Evolutionary conservation across 2,888 invertebrate genomes (phyloP).

Genomic region (Ptychoptera contaminata): DNA sequence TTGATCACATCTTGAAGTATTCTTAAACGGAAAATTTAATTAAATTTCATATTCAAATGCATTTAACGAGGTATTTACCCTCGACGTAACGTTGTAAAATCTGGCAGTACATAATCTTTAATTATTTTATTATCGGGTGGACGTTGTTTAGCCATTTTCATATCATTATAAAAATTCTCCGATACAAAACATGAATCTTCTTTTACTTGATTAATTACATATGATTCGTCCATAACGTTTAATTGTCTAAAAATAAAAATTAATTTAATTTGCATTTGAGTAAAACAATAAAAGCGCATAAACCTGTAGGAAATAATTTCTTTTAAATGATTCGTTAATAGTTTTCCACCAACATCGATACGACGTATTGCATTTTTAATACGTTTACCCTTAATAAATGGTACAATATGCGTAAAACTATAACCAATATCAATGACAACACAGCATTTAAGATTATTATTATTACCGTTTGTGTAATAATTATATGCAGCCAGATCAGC

Average conservation of each 20-base stretch:
- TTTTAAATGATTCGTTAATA: slow-evolving; percentile 92
- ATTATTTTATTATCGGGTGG: slow-evolving; percentile 52
- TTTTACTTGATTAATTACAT: slow-evolving; percentile 95
- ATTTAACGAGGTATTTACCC: slow-evolving; percentile 39
- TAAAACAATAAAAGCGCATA: neutral
- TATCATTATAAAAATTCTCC: slow-evolving; percentile 62
- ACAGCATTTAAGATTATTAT: slow-evolving; percentile 38
- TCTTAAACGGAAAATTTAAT: too few relatives aligned
- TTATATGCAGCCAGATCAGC: slow-evolving; percentile 55
- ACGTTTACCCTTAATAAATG: slow-evolving; percentile 68
- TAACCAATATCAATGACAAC: slow-evolving; percentile 88
- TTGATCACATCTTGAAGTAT: slow-evolving; percentile 24
- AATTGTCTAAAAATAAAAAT: slow-evolving; percentile 45
- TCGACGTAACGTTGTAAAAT: slow-evolving; percentile 77
- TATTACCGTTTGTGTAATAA: slow-evolving; percentile 36
- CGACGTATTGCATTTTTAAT: slow-evolving; percentile 56
- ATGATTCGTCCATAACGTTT: slow-evolving; percentile 98
- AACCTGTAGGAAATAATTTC: slow-evolving; percentile 87
- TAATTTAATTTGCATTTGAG: too few relatives aligned
- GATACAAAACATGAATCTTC: slow-evolving; percentile 95
- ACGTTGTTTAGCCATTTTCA: slow-evolving; percentile 47
- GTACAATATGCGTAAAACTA: slow-evolving; percentile 88
- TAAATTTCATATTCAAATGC: too few relatives aligned
- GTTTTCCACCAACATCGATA: slow-evolving; percentile 92
- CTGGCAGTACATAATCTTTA: slow-evolving; percentile 88